Evolutionary conservation across 2,797 vertebrate species (phyloP), one percentile per base, ranked within the genome.

Genomic region (Phrynocephalus vlangalii): DNA sequence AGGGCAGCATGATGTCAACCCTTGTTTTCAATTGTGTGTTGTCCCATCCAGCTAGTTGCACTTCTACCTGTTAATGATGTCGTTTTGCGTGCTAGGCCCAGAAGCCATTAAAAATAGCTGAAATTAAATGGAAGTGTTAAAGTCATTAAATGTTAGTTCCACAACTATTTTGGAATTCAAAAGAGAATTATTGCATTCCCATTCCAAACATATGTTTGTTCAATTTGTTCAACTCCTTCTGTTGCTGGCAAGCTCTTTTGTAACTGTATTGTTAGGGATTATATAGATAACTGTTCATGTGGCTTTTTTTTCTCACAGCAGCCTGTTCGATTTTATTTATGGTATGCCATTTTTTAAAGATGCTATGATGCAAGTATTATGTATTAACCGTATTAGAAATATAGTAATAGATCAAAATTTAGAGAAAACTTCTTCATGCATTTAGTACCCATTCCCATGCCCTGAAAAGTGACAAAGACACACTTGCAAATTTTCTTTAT

Each of bases 141-240:
- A 28, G 38, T 44, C 38, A 44, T 44, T 44, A 44, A 44, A 84
- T 80, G 75, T 52, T 88, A 83, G 20, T 83, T 87, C 88, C 89
- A 77, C n/a, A 6, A 38, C 28, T 70, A 1, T 85, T 80, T 94
- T 68, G 84, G 76, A 83, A 44, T 86, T 68, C 22, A 84, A 56
- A 78, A 82, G 83, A 68, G 85, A 90, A 38, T 15, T 7, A 0
- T 88, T n/a, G 90, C 75, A 2, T 78, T 89, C 63, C 52, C 80
- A 82, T 73, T 82, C 86, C 18, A 20, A 56, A 26, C 5, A 2
- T 70, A 81, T 89, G 89, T 87, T 52, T 67, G 78, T 88, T 56
- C 68, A 63, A 56, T 94, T 90, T 90, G 26, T 50, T 78, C 22
- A 83, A 86, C 77, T 82, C 60, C 60, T 84, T 66, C 60, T 93